These are phyloP conservation scores for Meliscaeva auricollis DNA, from an alignment of 2,888 invertebrate species.

Conservation along the genomic window DNA sequence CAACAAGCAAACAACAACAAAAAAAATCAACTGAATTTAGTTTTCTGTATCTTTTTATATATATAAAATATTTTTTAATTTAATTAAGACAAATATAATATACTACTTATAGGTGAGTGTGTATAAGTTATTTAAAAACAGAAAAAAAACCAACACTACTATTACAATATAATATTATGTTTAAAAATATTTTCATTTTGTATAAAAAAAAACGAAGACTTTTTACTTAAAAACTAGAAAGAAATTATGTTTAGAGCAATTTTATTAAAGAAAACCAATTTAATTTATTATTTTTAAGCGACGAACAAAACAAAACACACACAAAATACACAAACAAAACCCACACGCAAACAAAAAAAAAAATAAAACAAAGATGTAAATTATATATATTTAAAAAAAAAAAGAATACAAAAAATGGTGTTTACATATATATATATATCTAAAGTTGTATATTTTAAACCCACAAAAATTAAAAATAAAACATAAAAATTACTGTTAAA, in stretches of 20 bases:
- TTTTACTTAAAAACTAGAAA: slow-evolving; percentile 48
- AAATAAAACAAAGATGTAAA: slow-evolving; percentile 48
- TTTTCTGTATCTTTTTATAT: slow-evolving; percentile 49
- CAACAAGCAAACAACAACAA: slow-evolving; percentile 32
- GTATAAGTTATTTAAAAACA: slow-evolving; percentile 52
- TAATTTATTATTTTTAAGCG: slow-evolving; percentile 70
- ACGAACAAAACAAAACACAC: slow-evolving; percentile 65
- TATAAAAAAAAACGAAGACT: slow-evolving; percentile 57
- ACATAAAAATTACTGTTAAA: slow-evolving; percentile 52
- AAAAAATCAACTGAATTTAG: slow-evolving; percentile 47
- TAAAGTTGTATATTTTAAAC: slow-evolving; percentile 56
- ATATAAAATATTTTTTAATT: slow-evolving; percentile 44
- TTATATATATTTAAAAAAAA: slow-evolving; percentile 12
- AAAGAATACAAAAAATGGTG: slow-evolving; percentile 25
- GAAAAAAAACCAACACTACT: slow-evolving; percentile 36
- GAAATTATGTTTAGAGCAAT: slow-evolving; percentile 66
- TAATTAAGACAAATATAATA: slow-evolving; percentile 41
- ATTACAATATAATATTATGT: slow-evolving; percentile 41
- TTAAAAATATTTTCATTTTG: slow-evolving; percentile 55
- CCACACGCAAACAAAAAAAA: slow-evolving; percentile 29
- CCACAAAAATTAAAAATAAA: slow-evolving; percentile 35
- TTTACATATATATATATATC: slow-evolving; percentile 37
- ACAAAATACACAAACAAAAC: slow-evolving; percentile 51
- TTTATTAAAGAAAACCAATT: slow-evolving; percentile 53
- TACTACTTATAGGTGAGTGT: slow-evolving; percentile 65